Evolutionary conservation across 2,797 vertebrate genomes (phyloP).

Genomic region (Myotis vivesi): DNA sequence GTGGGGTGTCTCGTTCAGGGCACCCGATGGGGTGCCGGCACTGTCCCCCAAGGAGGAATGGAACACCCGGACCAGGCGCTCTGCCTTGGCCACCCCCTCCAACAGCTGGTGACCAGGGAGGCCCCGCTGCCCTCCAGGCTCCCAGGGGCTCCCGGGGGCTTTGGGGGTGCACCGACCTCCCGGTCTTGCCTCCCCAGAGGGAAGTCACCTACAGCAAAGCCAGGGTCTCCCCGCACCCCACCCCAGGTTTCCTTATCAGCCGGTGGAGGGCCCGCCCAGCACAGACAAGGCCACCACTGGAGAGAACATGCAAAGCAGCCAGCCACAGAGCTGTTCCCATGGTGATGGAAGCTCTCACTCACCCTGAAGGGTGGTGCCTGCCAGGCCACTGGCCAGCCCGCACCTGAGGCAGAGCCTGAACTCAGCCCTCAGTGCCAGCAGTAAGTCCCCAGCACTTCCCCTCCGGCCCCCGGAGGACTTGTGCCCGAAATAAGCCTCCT

Average conservation of each 20-base stretch:
- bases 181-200: not conserved
- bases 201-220: too few relatives aligned
- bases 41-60: too few relatives aligned
- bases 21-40: not conserved
- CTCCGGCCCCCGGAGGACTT: not conserved
- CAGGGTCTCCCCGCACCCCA: fast-evolving
- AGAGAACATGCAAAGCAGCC: not conserved
- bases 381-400: not conserved
- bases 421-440: not conserved
- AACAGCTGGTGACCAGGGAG: not conserved
- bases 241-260: not conserved
- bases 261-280: not conserved
- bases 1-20: fast-evolving
- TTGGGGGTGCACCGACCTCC: not conserved
- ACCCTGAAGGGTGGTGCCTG: not conserved
- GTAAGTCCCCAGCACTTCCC: not conserved
- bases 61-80: not conserved
- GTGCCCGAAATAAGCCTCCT: not conserved
- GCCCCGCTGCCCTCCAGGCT: too few relatives aligned
- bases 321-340: not conserved
- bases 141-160: not conserved
- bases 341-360: not conserved
- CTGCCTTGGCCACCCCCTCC: not conserved
- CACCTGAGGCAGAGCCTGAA: not conserved
- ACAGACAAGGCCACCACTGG: not conserved